Conservation (phyloP, 2,113 vertebrate genomes). For the Erpornis zantholeuca region DNA sequence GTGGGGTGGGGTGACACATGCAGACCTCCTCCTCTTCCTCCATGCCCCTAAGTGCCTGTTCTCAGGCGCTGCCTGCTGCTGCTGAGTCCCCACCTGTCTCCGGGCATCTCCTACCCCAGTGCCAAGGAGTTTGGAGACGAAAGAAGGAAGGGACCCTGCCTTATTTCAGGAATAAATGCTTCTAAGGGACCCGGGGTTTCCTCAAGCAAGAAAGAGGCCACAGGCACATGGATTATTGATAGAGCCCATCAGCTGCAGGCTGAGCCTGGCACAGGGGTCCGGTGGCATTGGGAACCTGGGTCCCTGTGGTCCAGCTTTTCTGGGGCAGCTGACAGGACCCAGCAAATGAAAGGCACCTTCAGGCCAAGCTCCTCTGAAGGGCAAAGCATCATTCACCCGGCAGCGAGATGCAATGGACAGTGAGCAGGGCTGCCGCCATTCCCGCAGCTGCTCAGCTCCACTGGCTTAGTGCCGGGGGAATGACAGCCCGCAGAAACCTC, state of each 20-base stretch:
- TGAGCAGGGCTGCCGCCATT: neutral
- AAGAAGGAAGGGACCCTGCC: neutral
- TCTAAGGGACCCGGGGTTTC: neutral
- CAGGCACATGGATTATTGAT: neutral
- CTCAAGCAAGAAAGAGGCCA: neutral
- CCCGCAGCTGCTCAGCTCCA: neutral
- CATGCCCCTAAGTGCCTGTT: neutral
- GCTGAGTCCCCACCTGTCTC: neutral
- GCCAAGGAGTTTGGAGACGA: neutral
- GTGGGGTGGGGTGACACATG: neutral
- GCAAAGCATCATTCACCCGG: neutral
- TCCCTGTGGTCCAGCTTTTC: neutral
- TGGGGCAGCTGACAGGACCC: neutral
- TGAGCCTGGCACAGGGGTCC: neutral
- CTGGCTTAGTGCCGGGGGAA: rapidly evolving
- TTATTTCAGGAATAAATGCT: neutral
- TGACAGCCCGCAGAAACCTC: neutral
- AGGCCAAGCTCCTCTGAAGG: neutral
- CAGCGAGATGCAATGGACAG: neutral
- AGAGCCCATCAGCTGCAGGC: neutral
- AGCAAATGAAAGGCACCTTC: neutral
- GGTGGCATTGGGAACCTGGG: rapidly evolving
- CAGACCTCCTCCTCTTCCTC: neutral
- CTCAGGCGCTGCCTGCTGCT: neutral
- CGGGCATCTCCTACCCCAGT: neutral